Evolutionary conservation across 2,797 vertebrate genomes (phyloP).

Genomic region (Smutsia gigantea): DNA sequence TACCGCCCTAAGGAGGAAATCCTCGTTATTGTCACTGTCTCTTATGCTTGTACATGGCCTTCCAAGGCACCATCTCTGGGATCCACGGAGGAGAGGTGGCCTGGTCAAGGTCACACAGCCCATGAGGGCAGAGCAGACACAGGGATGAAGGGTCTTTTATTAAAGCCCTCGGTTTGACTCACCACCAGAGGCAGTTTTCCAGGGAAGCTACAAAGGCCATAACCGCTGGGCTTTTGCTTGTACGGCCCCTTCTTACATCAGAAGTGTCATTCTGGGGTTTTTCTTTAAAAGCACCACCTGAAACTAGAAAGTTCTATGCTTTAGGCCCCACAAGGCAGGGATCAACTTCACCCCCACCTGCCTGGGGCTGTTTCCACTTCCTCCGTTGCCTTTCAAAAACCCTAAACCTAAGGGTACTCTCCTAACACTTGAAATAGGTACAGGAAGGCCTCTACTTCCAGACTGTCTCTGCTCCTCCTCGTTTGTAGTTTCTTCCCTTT

Average conservation of each 20-base stretch:
- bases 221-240: neutral
- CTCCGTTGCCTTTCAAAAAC: neutral
- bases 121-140: neutral
- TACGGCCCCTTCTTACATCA: neutral
- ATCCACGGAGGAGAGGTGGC: neutral
- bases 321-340: neutral
- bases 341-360: neutral
- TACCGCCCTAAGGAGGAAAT: neutral
- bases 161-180: neutral
- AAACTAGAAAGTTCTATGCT: neutral
- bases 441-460: neutral
- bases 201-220: accelerated
- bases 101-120: neutral
- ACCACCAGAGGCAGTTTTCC: neutral
- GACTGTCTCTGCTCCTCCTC: neutral
- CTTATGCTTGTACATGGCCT: accelerated
- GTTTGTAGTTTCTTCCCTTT: neutral
- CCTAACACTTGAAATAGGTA: neutral
- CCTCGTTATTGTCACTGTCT: no score
- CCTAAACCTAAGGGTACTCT: neutral
- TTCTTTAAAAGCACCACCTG: neutral
- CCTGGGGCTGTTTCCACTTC: neutral
- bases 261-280: neutral
- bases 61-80: neutral
- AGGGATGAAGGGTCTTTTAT: neutral